Percentiles rank a stretch among this genome's conserved stretches.
phyloP scores from a whole-genome alignment of 2,113 vertebrate species.

The Hydrolagus affinis region DNA sequence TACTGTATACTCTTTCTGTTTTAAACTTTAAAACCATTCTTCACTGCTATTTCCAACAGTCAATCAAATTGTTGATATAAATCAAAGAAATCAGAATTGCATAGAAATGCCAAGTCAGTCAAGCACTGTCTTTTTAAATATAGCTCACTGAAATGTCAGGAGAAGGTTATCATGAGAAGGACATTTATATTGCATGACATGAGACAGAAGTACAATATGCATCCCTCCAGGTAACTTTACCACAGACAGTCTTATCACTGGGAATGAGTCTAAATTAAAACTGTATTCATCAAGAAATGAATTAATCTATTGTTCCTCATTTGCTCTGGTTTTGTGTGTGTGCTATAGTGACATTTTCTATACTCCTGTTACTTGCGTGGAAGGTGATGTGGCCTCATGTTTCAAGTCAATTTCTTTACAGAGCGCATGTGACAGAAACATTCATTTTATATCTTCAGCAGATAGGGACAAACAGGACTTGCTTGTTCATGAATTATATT shows the following conservation, averaged over 20 bases:
- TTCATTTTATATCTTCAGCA: not conserved
- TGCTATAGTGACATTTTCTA: not conserved
- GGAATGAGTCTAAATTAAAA: not conserved
- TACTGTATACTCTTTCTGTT: not conserved
- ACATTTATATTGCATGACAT: constrained; percentile 27
- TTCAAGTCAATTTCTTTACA: not conserved
- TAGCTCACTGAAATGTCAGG: constrained; percentile 9
- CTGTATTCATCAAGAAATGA: not conserved
- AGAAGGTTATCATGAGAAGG: not conserved
- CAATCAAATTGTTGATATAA: constrained; percentile 16
- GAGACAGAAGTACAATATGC: not conserved
- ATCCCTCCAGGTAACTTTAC: not conserved
- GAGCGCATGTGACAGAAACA: not conserved
- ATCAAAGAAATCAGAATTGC: not conserved
- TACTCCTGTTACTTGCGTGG: not conserved
- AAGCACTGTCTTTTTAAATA: constrained; percentile 24
- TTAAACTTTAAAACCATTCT: too few relatives aligned
- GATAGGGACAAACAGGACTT: not conserved
- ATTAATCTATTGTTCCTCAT: not conserved
- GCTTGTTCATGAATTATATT: not conserved
- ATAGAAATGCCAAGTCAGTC: constrained; percentile 10
- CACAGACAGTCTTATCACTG: not conserved
- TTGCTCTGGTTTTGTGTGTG: not conserved
- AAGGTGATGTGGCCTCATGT: not conserved
- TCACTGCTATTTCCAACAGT: not conserved